phyloP scores from a whole-genome alignment of 2,888 invertebrate genomes.

The Campaea margaritaria region DNA sequence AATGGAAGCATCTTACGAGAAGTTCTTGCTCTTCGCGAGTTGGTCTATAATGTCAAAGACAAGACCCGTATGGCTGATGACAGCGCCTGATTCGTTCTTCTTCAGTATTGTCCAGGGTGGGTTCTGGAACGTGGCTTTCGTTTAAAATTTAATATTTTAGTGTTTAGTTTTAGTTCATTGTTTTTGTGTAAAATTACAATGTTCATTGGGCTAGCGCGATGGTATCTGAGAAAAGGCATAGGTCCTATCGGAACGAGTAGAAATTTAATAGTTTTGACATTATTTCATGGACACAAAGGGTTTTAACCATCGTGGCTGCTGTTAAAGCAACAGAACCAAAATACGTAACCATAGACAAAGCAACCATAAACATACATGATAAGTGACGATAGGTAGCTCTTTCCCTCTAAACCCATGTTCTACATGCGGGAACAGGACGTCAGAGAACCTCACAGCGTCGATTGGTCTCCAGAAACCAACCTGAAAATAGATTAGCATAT shows the following conservation, averaged over 20 bases:
- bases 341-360: too few relatives aligned
- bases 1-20: conserved; percentile 85
- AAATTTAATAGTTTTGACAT: too few relatives aligned
- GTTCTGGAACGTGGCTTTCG: conserved; percentile 82
- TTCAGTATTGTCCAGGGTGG: conserved; percentile 94
- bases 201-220: too few relatives aligned
- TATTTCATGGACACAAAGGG: too few relatives aligned
- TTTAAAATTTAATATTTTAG: too few relatives aligned
- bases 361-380: conserved; percentile 87
- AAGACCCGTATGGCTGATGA: conserved; percentile 87
- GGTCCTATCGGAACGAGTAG: too few relatives aligned
- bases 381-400: conserved; percentile 89
- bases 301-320: not conserved
- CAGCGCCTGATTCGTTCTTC: conserved; percentile 84
- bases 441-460: conserved; percentile 87
- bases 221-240: too few relatives aligned
- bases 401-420: conserved; percentile 91
- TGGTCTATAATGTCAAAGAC: conserved; percentile 92
- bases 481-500: conserved; percentile 47
- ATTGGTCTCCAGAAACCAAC: conserved; percentile 91
- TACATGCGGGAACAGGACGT: conserved; percentile 92
- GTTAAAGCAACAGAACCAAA: not conserved
- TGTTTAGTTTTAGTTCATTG: too few relatives aligned
- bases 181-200: too few relatives aligned
- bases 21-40: conserved; percentile 91